Percentiles rank a stretch among this genome's conserved stretches.
phyloP scores from a whole-genome alignment of 37 sponge, comb jelly and placozoan genomes.

The Aplysina aerophoba region DNA sequence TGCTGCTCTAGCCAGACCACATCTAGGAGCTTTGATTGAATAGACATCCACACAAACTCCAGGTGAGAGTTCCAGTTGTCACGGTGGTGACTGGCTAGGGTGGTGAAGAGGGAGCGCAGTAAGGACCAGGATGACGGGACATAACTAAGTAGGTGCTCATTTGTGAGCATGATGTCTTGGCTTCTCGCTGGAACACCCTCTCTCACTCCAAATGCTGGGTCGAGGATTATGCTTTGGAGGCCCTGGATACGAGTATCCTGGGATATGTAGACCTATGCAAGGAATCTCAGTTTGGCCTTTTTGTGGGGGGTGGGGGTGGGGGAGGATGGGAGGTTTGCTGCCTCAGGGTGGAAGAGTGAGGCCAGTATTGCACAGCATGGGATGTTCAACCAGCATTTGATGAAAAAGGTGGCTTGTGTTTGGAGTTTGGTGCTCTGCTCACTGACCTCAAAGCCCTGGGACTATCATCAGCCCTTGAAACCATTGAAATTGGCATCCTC shows the following conservation, averaged over 20 bases:
- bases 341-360: not conserved
- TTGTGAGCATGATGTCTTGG: not conserved
- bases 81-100: not conserved
- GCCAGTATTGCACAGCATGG: not conserved
- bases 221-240: not conserved
- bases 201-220: not conserved
- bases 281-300: not conserved
- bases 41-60: not conserved
- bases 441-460: constrained; percentile 9
- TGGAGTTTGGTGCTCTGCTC: not conserved
- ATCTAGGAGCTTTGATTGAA: not conserved
- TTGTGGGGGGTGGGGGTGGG: not conserved
- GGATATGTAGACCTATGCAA: not conserved
- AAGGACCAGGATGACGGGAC: not conserved
- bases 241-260: not conserved
- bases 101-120: not conserved
- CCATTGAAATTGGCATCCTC: constrained; percentile 9
- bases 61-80: not conserved
- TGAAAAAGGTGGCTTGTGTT: not conserved
- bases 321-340: not conserved
- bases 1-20: not conserved
- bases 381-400: not conserved
- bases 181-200: not conserved
- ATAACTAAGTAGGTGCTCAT: not conserved
- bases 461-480: not conserved